Base-by-base conservation (phyloP, 2,888 invertebrate genomes). In the Dascillus cervinus region DNA sequence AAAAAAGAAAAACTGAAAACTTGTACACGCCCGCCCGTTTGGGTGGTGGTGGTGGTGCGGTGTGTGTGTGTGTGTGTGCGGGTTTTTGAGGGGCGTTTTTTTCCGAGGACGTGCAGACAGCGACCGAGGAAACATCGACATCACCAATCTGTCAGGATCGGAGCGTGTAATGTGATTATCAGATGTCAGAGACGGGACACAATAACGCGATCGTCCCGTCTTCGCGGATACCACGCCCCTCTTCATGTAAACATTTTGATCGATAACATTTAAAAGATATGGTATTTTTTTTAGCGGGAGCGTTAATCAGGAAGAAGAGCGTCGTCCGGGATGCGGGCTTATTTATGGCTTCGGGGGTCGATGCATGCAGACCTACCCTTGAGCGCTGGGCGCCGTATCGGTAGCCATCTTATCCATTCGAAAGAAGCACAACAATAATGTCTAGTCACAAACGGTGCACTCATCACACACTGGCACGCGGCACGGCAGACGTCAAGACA, bases 351-450 rank as follows among this genome's bases (percentile, higher is more conserved):
- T n/a, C 10, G 8, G 11, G 13, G 13, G 12, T 13, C 26, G 12
- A 9, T 13, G 12, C 5, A 13, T 26, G n/a, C 4, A 22, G 34
- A 57, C 58, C 39, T 58, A 59, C 58, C 59, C 55, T 58, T 55
- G 53, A 48, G 48, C 39, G 47, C 43, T 43, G 48, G 45, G 42
- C 51, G 49, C 52, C 39, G 48, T 52, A 47, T 44, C 60, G 41
- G 50, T 59, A 57, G 61, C 61, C 61, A 61, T 61, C 55, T 61
- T 61, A 56, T 56, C 49, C 50, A 39, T 35, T 34, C 41, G 34
- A 40, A 37, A 34, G 36, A 31, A 37, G 32, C 45, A 42, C 42
- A 41, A 41, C 44, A 41, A 40, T 41, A 43, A 43, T 47, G 42
- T 51, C 44, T 50, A 46, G 48, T 50, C 50, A 47, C 50, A 49